Evolutionary conservation across 2,888 invertebrate genomes (phyloP), one percentile per base, ranked within the genome.

Genomic region (Drosophila parthenogenetica): DNA sequence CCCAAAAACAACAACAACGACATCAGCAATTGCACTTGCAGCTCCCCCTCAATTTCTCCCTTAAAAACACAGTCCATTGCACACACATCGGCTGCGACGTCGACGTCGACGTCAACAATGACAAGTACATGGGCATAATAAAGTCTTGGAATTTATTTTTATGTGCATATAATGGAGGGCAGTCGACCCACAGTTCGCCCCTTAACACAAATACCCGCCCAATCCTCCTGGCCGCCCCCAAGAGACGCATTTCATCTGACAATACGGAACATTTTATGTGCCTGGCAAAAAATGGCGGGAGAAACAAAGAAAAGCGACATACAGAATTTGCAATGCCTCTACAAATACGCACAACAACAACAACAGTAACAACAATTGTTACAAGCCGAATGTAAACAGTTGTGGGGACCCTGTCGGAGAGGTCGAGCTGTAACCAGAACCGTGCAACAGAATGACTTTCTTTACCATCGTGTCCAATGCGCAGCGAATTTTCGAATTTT

Each of bases 101-200:
- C 67, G 75, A 62, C n/a, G n/a, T n/a, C n/a, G n/a, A n/a, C 35
- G n/a, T 62, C 72, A 85, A 87, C 87, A 85, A 81, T 84, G 88
- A 82, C 87, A 82, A 82, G 88, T 73, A 88, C 89, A 89, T 88
- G 81, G 86, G 78, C 76, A 87, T 85, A 86, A 86, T 86, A 89
- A 86, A 86, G 87, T 89, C 89, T 88, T 88, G 80, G 81, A 86
- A 87, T 86, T 86, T 86, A 86, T 89, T 89, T 86, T 89, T 86
- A 86, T 86, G 85, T 73, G 76, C 86, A 82, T 82, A 86, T 86
- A 89, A 86, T 86, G 57, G 89, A 87, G 88, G 89, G 80, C 73
- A 71, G 70, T 50, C 49, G 57, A 66, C 46, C 70, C 64, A 54
- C 22, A 29, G 32, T 25, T 32, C 32, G 22, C 40, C 29, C 62